Percentiles rank a stretch among this genome's conserved stretches.
These are phyloP conservation scores for Gymnogyps californianus DNA, from an alignment of 2,113 vertebrate species.

Conservation along the genomic window DNA sequence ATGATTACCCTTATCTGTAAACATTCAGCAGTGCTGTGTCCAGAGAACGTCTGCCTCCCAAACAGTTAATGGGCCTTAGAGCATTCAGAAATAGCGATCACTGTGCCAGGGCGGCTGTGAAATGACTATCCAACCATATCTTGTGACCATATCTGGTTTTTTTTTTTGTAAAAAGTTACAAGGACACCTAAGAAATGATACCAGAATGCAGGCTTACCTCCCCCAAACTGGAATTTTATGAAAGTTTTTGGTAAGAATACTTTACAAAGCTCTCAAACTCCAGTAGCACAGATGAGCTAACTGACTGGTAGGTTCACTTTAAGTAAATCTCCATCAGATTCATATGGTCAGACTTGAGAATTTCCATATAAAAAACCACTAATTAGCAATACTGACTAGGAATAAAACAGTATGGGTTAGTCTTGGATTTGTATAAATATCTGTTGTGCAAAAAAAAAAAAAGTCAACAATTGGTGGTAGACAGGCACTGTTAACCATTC, in stretches of 20 bases:
- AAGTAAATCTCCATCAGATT: neutral
- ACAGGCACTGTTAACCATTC: neutral
- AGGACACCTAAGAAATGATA: neutral
- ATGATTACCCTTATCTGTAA: constrained; percentile 13
- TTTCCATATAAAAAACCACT: neutral
- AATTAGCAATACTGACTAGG: neutral
- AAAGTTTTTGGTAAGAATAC: neutral
- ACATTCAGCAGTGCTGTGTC: neutral
- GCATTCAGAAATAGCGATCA: neutral
- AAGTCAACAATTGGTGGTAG: neutral
- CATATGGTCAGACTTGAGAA: neutral
- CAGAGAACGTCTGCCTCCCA: neutral
- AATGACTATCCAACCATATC: neutral
- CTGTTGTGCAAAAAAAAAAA: neutral
- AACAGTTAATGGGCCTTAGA: constrained; percentile 24
- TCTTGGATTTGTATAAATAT: neutral
- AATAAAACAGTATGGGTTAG: neutral
- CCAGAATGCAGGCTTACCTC: neutral
- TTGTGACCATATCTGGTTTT: neutral
- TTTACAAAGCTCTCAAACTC: neutral
- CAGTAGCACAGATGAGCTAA: neutral
- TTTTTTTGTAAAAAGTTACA: neutral
- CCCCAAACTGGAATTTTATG: neutral
- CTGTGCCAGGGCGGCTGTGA: neutral
- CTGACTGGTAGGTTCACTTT: neutral